These are phyloP conservation scores for Herpetotheres cachinnans DNA, from an alignment of 2,113 vertebrate species.

Conservation along the genomic window DNA sequence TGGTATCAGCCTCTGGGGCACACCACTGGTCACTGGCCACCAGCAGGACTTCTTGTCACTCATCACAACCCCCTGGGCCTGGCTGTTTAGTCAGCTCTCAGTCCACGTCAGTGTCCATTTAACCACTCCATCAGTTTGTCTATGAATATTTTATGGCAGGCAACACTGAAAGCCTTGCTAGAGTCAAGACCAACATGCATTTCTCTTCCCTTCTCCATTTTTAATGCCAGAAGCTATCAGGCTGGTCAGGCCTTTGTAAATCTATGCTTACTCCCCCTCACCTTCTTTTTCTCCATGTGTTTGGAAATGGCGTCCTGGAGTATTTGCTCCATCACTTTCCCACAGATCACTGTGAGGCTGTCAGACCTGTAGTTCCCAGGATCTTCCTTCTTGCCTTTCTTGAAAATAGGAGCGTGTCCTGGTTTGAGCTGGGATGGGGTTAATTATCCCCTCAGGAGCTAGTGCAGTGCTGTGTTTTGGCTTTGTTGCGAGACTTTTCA, in stretches of 20 bases:
- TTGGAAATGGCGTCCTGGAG: not conserved
- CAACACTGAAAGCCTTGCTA: not conserved
- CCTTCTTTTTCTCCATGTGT: not conserved
- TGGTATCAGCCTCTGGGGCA: rapidly evolving
- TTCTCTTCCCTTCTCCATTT: not conserved
- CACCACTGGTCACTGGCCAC: not conserved
- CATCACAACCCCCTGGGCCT: no score
- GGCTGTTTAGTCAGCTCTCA: not conserved
- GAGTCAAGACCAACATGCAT: not conserved
- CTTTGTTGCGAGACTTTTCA: no score
- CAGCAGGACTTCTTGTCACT: not conserved
- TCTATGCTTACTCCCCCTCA: not conserved
- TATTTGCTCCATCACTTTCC: not conserved
- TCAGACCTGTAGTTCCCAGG: not conserved
- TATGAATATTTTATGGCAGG: not conserved
- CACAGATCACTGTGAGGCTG: not conserved
- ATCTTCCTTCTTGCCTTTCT: not conserved
- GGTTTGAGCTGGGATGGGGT: no score
- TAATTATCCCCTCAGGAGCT: no score
- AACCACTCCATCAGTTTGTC: not conserved
- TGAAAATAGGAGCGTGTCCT: not conserved
- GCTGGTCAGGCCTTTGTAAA: not conserved
- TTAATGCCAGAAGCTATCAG: not conserved
- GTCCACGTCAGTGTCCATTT: not conserved
- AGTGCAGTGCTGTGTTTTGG: no score